phyloP scores from a whole-genome alignment of 2,888 invertebrate species.

The Diaperis boleti region DNA sequence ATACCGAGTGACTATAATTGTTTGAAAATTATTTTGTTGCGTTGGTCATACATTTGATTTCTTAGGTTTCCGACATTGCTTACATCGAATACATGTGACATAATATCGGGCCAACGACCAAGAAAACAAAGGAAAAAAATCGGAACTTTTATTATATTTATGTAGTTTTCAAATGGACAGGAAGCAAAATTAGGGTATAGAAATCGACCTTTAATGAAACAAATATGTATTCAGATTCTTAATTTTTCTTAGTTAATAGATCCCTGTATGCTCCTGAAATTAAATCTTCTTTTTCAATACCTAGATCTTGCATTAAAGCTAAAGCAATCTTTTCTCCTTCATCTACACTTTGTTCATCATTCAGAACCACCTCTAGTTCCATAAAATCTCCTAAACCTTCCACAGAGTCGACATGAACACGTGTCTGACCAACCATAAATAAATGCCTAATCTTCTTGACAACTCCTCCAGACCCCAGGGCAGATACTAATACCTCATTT shows the following conservation, averaged over 20 bases:
- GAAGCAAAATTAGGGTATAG: no score
- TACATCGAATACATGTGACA: no score
- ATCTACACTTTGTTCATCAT: slow-evolving; percentile 74
- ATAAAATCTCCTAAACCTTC: slow-evolving; percentile 82
- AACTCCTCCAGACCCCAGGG: slow-evolving; percentile 78
- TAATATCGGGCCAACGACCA: no score
- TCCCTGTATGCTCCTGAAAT: slow-evolving; percentile 84
- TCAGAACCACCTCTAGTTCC: slow-evolving; percentile 86
- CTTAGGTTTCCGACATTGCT: no score
- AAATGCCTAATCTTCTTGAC: slow-evolving; percentile 83
- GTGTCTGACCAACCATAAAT: slow-evolving; percentile 84
- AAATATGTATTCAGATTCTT: no score
- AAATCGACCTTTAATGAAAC: no score
- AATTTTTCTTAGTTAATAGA: slow-evolving; percentile 68
- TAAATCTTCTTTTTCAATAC: slow-evolving; percentile 73
- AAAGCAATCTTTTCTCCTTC: slow-evolving; percentile 80
- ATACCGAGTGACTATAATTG: no score
- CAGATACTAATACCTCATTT: slow-evolving; percentile 69
- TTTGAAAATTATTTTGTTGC: no score
- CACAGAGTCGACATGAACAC: slow-evolving; percentile 91
- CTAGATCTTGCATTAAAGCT: slow-evolving; percentile 76
- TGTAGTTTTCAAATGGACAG: no score
- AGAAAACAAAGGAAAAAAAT: no score
- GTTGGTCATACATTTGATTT: no score
- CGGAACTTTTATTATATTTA: no score